Percentiles rank a stretch among this genome's conserved stretches.
phyloP scores from a whole-genome alignment of 1,140 invertebrate species.

The Hyphantria cunea region DNA sequence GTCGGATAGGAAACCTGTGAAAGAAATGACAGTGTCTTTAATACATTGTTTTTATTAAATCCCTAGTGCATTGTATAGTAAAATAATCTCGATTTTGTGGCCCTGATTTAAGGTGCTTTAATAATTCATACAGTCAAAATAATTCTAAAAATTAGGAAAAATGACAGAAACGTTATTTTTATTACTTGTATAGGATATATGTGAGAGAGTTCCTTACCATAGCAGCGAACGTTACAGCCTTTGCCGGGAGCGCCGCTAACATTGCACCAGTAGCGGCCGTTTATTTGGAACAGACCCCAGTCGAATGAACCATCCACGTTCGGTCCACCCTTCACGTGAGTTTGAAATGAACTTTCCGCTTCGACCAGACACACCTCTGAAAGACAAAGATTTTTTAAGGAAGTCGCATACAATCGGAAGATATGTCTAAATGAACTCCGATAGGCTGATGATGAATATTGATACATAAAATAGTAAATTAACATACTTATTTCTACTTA shows the following conservation, averaged over 20 bases:
- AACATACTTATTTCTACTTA: no score
- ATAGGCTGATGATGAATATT: no score
- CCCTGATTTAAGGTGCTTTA: no score
- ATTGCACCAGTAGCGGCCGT: slow-evolving; percentile 77
- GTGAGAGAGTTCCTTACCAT: slow-evolving; percentile 44
- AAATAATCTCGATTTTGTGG: no score
- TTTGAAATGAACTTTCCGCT: slow-evolving; percentile 71
- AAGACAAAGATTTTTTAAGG: neutral
- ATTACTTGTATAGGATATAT: neutral
- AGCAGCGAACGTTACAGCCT: slow-evolving; percentile 53
- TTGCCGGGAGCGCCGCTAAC: slow-evolving; percentile 38
- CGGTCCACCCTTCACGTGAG: slow-evolving; percentile 56
- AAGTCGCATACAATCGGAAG: no score
- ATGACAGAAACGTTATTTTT: no score
- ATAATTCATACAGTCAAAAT: no score
- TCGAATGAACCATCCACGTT: slow-evolving; percentile 76
- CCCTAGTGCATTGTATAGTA: no score
- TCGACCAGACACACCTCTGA: slow-evolving; percentile 77
- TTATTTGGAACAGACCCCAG: slow-evolving; percentile 81
- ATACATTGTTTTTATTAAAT: no score
- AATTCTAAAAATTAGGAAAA: no score
- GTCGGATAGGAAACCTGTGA: slow-evolving; percentile 40
- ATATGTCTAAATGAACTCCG: no score
- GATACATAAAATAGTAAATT: no score
- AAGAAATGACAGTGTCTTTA: neutral